Evolutionary conservation across 1,140 invertebrate species (phyloP).

Genomic region (Aethina tumida): DNA sequence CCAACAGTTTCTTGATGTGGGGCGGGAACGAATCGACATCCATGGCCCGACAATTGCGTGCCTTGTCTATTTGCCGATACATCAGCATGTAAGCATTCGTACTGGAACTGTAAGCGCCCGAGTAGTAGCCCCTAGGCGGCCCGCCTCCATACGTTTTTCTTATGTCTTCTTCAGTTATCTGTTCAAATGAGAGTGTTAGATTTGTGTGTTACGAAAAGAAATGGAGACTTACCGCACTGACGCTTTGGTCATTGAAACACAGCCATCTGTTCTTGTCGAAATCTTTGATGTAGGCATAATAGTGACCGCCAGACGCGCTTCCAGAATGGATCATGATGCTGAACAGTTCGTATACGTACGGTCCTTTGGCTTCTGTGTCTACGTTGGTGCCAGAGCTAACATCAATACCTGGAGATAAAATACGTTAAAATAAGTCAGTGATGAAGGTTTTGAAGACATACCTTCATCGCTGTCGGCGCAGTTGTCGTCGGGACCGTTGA

Average conservation of each 20-base stretch:
- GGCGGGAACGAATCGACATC: conserved; percentile 59
- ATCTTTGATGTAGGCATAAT: conserved; percentile 91
- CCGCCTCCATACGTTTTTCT: conserved; percentile 76
- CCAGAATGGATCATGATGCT: conserved; percentile 92
- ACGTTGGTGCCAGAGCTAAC: conserved; percentile 29
- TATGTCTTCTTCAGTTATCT: conserved; percentile 72
- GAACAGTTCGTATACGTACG: conserved; percentile 80
- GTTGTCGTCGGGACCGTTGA: conserved; percentile 32
- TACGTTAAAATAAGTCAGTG: neutral
- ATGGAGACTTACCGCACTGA: conserved; percentile 44
- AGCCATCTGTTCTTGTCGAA: conserved; percentile 67
- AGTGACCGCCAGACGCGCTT: conserved; percentile 84
- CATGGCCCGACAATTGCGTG: conserved; percentile 57
- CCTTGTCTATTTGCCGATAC: conserved; percentile 73
- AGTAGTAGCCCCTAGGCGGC: conserved; percentile 59
- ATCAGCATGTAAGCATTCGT: conserved; percentile 92
- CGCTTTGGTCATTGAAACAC: conserved; percentile 75
- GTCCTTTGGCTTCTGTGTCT: conserved; percentile 44
- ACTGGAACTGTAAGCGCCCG: conserved; percentile 65
- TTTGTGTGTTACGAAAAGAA: no score
- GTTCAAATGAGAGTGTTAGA: no score
- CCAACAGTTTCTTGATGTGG: conserved; percentile 59
- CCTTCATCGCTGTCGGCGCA: conserved; percentile 49
- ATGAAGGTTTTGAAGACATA: conserved; percentile 5
- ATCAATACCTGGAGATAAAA: conserved; percentile 25